A percentile compares a stretch with the other conserved stretches of the same genome.
These are phyloP conservation scores for Spermophilus dauricus DNA, from an alignment of 2,113 vertebrate species.

Conservation along the genomic window DNA sequence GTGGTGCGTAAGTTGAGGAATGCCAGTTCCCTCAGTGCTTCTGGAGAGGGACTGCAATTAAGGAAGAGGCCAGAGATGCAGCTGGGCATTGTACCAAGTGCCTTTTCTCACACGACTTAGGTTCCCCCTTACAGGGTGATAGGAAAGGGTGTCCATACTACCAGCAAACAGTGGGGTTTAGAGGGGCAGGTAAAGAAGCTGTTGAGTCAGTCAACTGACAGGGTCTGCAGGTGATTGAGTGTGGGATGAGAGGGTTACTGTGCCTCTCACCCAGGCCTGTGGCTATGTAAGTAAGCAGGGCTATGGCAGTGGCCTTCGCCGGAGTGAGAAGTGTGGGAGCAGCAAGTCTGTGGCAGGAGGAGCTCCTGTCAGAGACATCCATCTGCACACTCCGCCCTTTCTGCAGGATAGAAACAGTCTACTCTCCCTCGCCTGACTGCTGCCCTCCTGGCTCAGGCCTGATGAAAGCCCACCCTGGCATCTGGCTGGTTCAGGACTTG, in stretches of 20 bases:
- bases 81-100: neutral
- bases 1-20: neutral
- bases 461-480: neutral
- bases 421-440: neutral
- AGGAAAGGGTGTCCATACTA: neutral
- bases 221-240: neutral
- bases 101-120: neutral
- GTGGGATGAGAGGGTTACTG: neutral
- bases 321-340: neutral
- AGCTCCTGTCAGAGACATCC: neutral
- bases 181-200: neutral
- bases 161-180: neutral
- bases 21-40: neutral
- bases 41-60: neutral
- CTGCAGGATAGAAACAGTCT: neutral
- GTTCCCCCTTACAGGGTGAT: neutral
- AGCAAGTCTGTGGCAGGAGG: neutral
- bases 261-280: neutral
- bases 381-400: neutral
- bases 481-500: neutral
- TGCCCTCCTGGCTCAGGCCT: neutral
- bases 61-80: neutral
- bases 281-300: neutral
- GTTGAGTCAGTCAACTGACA: neutral
- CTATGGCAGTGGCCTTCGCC: neutral